These are phyloP conservation scores for Neotragus pygmaeus DNA, from an alignment of 2,113 vertebrate species.

Conservation along the genomic window DNA sequence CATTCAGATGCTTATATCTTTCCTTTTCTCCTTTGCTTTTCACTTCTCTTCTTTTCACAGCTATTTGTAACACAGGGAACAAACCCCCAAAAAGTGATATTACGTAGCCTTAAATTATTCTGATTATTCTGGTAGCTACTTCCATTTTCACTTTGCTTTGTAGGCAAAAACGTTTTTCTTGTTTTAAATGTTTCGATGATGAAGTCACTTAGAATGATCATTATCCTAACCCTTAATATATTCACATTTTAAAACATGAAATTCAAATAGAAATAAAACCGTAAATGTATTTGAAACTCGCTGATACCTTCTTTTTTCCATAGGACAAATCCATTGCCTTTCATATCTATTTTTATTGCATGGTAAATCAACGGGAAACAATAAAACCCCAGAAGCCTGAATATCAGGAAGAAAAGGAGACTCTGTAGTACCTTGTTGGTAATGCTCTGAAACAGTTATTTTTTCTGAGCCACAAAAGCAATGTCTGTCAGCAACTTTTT, in stretches of 20 bases:
- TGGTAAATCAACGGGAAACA: slow-evolving; percentile 33
- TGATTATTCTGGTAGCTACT: not conserved
- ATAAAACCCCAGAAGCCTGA: slow-evolving; percentile 47
- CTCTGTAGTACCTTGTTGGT: not conserved
- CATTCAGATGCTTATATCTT: not conserved
- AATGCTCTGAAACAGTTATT: not conserved
- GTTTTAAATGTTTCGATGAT: not conserved
- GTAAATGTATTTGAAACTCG: slow-evolving; percentile 24
- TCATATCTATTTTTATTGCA: slow-evolving; percentile 46
- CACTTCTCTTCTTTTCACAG: not conserved
- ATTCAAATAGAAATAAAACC: slow-evolving; percentile 34
- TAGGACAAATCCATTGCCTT: not conserved
- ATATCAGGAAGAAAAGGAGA: slow-evolving; percentile 51
- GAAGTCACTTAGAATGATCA: not conserved
- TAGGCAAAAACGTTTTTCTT: not conserved
- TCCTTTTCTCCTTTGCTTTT: not conserved
- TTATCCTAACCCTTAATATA: slow-evolving; percentile 27
- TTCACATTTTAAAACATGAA: slow-evolving; percentile 33
- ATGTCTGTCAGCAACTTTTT: not conserved
- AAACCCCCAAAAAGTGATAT: not conserved
- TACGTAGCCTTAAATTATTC: not conserved
- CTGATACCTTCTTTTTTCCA: slow-evolving; percentile 13
- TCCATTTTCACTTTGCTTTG: not conserved
- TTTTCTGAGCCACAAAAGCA: not conserved
- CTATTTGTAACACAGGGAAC: not conserved